These are phyloP conservation scores for Mastigias papua DNA, from an alignment of 30 jellyfish, hydroid and myxozoan genomes.

Conservation along the genomic window DNA sequence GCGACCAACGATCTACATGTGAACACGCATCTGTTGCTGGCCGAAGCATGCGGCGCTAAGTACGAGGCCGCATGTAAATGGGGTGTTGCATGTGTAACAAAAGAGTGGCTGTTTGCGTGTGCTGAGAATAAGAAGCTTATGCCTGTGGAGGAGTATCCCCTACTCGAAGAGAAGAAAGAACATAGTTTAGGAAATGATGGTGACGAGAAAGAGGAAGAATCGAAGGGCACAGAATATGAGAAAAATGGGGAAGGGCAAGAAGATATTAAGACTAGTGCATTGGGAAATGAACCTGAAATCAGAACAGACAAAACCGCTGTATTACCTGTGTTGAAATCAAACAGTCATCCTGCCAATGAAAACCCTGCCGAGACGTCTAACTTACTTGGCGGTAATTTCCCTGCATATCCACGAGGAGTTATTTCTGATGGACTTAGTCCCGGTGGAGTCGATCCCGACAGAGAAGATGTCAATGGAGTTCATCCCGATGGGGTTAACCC, in stretches of 20 bases:
- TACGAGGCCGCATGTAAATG: constrained; percentile 92
- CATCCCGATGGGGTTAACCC: background rate
- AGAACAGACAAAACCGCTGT: background rate
- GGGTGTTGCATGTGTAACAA: constrained; percentile 82
- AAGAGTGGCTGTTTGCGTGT: constrained; percentile 93
- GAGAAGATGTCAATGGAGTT: background rate
- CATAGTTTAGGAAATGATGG: background rate
- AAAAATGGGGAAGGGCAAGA: background rate
- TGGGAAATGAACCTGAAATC: background rate
- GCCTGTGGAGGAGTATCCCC: constrained; percentile 69
- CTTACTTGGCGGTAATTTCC: background rate
- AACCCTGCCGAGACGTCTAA: background rate
- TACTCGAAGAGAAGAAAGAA: constrained; percentile 2
- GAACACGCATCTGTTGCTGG: constrained; percentile 91
- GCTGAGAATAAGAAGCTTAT: constrained; percentile 69
- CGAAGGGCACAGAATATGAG: too few species aligned
- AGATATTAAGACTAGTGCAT: background rate
- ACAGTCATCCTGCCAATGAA: background rate
- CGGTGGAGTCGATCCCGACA: background rate
- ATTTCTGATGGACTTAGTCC: too few species aligned
- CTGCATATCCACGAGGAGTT: background rate
- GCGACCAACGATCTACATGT: constrained; percentile 65
- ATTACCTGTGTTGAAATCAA: background rate
- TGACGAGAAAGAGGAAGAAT: constrained; percentile 10
- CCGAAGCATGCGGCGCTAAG: constrained; percentile 89